Conservation (phyloP, 1,140 invertebrate genomes). For the Temnothorax nylanderi region DNA sequence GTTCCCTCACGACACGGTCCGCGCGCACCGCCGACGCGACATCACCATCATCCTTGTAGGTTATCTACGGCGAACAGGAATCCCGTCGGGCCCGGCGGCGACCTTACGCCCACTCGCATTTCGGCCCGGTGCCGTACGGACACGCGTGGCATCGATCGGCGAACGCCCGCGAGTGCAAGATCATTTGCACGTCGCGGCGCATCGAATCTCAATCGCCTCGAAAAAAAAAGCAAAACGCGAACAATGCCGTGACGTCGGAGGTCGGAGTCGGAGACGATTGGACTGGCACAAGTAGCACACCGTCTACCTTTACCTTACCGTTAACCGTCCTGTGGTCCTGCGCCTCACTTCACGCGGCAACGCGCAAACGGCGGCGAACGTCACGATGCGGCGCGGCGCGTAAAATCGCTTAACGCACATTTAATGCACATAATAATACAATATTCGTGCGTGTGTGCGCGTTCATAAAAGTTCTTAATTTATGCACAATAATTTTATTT, state of each 20-base stretch:
- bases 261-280: conserved; percentile 52
- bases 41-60: conserved; percentile 61
- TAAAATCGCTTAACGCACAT: too few relatives aligned
- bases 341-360: conserved; percentile 25
- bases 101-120: conserved; percentile 72
- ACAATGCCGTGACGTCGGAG: conserved; percentile 69
- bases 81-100: conserved; percentile 67
- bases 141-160: conserved; percentile 67
- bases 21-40: conserved; percentile 10
- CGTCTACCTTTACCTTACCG: conserved; percentile 46
- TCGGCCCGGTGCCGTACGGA: conserved; percentile 59
- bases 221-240: conserved; percentile 63
- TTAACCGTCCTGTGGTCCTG: conserved; percentile 30
- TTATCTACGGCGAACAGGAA: conserved; percentile 68
- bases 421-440: not conserved
- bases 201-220: conserved; percentile 69
- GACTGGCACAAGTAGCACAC: conserved; percentile 76
- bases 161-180: conserved; percentile 64
- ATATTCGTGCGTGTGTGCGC: not conserved
- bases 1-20: not conserved
- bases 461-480: not conserved
- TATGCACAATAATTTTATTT: not conserved
- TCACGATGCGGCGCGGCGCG: not conserved
- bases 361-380: conserved; percentile 2
- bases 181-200: conserved; percentile 67